Evolutionary conservation across 2,797 vertebrate species (phyloP).

Genomic region (Xenentodon cancila): DNA sequence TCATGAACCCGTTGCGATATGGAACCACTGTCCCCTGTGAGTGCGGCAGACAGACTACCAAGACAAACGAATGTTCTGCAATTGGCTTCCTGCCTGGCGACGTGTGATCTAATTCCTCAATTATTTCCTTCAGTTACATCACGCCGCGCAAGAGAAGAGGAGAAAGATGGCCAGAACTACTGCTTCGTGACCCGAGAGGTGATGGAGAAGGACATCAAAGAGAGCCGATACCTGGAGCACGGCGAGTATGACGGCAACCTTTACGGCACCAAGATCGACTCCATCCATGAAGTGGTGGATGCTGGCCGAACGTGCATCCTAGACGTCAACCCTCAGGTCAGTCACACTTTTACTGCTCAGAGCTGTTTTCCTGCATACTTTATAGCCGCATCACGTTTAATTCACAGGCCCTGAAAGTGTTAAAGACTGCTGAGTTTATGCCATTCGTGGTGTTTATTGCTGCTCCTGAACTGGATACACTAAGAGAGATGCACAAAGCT

Average conservation of each 20-base stretch:
- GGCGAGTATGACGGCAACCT: constrained; percentile 98
- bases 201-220: constrained; percentile 95
- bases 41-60: constrained; percentile 57
- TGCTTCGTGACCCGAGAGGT: constrained; percentile 90
- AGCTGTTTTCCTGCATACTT: not conserved
- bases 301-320: constrained; percentile 94
- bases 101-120: constrained; percentile 8
- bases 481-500: constrained; percentile 97
- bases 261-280: constrained; percentile 98
- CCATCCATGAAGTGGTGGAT: constrained; percentile 93
- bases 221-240: constrained; percentile 93
- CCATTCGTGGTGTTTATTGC: constrained; percentile 98
- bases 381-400: constrained; percentile 25
- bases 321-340: constrained; percentile 97
- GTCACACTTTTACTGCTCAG: not conserved
- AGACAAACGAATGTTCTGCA: not conserved
- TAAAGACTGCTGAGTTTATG: constrained; percentile 98
- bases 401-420: constrained; percentile 91
- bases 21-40: constrained; percentile 98
- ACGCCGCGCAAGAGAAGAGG: constrained; percentile 92
- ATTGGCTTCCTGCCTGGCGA: not conserved
- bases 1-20: constrained; percentile 92
- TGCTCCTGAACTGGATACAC: constrained; percentile 93
- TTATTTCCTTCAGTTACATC: constrained; percentile 88
- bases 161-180: constrained; percentile 94